These are phyloP conservation scores for Acromyrmex charruanus DNA, from an alignment of 1,140 invertebrate species.

Conservation along the genomic window DNA sequence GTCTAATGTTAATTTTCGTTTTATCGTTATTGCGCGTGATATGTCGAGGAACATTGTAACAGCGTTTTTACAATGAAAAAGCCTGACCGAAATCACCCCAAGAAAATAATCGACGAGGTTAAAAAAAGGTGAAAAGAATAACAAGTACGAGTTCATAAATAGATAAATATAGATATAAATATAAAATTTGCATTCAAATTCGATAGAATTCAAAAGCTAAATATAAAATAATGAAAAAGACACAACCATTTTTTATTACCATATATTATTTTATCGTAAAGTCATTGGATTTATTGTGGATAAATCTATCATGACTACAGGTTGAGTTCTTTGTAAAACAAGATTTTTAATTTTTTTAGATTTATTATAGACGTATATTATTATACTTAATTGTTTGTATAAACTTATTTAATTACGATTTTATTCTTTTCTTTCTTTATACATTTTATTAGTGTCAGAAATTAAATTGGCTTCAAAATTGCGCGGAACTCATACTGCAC, in stretches of 20 bases:
- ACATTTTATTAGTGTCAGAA: background rate
- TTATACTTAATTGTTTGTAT: background rate
- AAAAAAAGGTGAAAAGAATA: background rate
- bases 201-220: slow-evolving; percentile 6
- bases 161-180: slow-evolving; percentile 19
- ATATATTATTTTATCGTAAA: slow-evolving; percentile 2
- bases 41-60: background rate
- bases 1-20: slow-evolving; percentile 1
- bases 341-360: background rate
- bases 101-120: background rate
- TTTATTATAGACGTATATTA: background rate
- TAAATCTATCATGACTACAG: background rate
- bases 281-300: background rate
- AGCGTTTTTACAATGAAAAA: background rate
- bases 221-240: background rate
- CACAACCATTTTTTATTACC: background rate
- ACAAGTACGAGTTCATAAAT: background rate
- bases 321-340: background rate
- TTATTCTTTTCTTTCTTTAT: background rate
- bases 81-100: background rate
- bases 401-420: background rate
- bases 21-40: background rate
- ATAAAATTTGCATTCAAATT: slow-evolving; percentile 6
- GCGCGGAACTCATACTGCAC: background rate
- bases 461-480: background rate